phyloP scores from a whole-genome alignment of 2,113 vertebrate species.

The Syngnathoides biaculeatus region DNA sequence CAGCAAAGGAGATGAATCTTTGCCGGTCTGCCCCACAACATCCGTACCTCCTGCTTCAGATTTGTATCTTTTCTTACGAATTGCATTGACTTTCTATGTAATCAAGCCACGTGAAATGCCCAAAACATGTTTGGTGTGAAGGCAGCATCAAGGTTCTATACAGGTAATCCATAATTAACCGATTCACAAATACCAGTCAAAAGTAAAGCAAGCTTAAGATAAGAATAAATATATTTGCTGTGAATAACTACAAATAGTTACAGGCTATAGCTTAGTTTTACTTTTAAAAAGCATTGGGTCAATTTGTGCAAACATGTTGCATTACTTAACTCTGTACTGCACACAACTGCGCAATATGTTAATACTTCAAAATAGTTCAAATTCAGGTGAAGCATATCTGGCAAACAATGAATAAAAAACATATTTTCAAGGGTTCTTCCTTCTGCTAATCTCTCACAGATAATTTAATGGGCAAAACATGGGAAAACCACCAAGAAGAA shows the following conservation, averaged over 20 bases:
- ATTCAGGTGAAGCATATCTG: neutral
- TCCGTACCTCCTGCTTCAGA: no score
- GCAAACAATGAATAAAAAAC: neutral
- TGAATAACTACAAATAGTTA: neutral
- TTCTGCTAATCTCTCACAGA: neutral
- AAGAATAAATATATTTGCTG: neutral
- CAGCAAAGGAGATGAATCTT: no score
- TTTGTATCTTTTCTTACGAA: no score
- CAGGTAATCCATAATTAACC: neutral
- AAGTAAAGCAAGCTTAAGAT: slow-evolving; percentile 5
- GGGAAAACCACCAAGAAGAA: neutral
- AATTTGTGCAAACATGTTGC: neutral
- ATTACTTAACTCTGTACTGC: neutral
- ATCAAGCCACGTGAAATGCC: no score
- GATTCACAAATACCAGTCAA: neutral
- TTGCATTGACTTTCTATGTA: no score
- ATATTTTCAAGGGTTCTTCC: neutral
- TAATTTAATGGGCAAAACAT: neutral
- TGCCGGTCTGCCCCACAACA: no score
- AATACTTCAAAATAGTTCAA: neutral
- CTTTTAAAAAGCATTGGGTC: neutral
- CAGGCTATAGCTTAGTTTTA: neutral
- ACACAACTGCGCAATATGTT: neutral
- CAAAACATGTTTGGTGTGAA: no score
- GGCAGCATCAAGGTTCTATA: no score